These are phyloP conservation scores for Diadophis punctatus DNA, from an alignment of 2,113 vertebrate genomes.

Conservation along the genomic window DNA sequence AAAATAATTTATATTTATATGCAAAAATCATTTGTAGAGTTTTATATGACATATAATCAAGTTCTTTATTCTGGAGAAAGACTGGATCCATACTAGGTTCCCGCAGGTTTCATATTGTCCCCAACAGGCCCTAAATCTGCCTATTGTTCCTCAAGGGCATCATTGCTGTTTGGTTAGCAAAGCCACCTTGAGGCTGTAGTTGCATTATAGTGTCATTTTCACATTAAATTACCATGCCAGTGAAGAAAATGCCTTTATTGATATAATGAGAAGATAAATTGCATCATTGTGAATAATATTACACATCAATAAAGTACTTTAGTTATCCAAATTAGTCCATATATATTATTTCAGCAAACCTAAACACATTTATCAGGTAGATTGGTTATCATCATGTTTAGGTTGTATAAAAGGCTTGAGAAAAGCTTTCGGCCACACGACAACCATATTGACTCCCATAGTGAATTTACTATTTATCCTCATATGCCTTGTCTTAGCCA, in stretches of 20 bases:
- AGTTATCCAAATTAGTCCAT: not conserved
- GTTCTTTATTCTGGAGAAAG: not conserved
- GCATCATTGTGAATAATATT: not conserved
- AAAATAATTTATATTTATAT: not conserved
- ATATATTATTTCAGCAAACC: not conserved
- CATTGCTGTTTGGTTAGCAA: not conserved
- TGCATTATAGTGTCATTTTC: not conserved
- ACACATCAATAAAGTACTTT: not conserved
- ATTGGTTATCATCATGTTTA: not conserved
- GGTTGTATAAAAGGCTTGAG: not conserved
- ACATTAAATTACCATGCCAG: not conserved
- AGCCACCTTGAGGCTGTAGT: not conserved
- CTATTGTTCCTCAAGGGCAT: not conserved
- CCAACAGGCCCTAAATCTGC: not conserved
- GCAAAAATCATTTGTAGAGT: not conserved
- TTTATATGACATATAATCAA: not conserved
- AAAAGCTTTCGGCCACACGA: not conserved
- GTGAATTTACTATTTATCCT: not conserved
- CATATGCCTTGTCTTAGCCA: not conserved
- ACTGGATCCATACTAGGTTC: not conserved
- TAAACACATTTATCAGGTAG: not conserved
- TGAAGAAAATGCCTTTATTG: not conserved
- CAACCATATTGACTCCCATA: not conserved
- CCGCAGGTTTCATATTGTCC: not conserved
- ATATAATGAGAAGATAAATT: not conserved